These are phyloP conservation scores for Pomatorhinus ruficollis DNA, from an alignment of 2,113 vertebrate genomes.

Conservation along the genomic window DNA sequence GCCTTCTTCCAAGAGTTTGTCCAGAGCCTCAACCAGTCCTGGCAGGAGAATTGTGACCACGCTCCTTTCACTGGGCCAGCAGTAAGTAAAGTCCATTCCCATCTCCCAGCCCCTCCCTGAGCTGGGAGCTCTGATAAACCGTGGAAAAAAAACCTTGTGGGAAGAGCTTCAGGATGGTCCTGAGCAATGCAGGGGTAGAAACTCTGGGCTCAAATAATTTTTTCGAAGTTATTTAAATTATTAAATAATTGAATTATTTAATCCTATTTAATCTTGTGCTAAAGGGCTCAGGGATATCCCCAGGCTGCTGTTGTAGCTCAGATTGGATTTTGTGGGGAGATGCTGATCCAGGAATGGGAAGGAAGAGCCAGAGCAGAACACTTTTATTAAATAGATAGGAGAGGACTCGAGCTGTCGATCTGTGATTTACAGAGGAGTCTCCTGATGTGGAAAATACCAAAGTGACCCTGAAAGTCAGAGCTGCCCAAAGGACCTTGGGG, in stretches of 20 bases:
- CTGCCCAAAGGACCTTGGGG: neutral
- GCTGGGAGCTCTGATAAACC: neutral
- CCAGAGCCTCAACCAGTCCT: conserved; percentile 94
- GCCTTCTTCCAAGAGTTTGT: conserved; percentile 94
- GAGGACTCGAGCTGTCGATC: neutral
- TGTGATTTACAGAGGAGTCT: neutral
- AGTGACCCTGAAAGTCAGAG: neutral
- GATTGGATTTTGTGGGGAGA: neutral
- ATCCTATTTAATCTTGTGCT: neutral
- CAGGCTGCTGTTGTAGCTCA: neutral
- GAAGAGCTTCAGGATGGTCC: neutral
- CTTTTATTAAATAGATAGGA: neutral
- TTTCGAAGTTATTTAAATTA: neutral
- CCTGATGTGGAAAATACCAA: neutral
- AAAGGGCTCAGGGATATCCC: neutral
- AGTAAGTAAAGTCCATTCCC: conserved; percentile 72
- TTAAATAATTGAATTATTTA: neutral
- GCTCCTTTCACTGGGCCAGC: conserved; percentile 92
- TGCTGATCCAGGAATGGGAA: neutral
- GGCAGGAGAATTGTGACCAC: conserved; percentile 98
- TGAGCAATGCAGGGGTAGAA: neutral
- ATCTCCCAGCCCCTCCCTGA: neutral
- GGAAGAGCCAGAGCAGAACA: neutral
- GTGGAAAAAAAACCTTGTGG: neutral
- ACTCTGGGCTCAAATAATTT: neutral